Conservation (phyloP, 1,140 invertebrate species). For the Cydia fagiglandana region DNA sequence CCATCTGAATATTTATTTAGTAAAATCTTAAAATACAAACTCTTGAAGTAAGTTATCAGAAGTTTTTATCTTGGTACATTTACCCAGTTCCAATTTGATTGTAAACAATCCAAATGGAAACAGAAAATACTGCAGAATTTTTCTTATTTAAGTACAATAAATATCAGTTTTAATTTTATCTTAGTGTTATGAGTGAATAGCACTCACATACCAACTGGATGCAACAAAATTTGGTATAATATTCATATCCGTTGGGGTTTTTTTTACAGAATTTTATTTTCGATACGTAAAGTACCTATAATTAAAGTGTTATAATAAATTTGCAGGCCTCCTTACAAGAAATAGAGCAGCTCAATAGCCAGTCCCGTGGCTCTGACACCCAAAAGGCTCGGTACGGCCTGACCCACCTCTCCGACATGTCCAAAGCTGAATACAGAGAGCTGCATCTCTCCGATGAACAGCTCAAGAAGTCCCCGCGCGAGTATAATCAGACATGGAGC, state of each 20-base stretch:
- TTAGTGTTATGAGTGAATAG: too few relatives aligned
- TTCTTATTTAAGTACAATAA: background rate
- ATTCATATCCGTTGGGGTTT: too few relatives aligned
- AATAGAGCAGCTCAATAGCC: slow-evolving; percentile 82
- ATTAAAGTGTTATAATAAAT: background rate
- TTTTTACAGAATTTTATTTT: too few relatives aligned
- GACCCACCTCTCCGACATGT: slow-evolving; percentile 88
- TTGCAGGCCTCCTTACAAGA: slow-evolving; percentile 81
- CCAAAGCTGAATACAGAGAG: slow-evolving; percentile 84
- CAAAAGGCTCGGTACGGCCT: slow-evolving; percentile 85
- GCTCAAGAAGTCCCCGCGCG: slow-evolving; percentile 41
- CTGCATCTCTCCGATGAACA: slow-evolving; percentile 75
- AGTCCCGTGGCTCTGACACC: slow-evolving; percentile 72
- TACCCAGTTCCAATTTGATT: slow-evolving; percentile 33
- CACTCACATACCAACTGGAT: too few relatives aligned
- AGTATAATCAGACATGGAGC: slow-evolving; percentile 33
- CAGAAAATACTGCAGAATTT: background rate
- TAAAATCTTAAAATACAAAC: background rate
- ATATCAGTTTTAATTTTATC: background rate
- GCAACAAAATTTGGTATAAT: too few relatives aligned
- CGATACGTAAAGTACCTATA: too few relatives aligned
- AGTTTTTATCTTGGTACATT: slow-evolving; percentile 29
- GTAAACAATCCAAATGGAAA: slow-evolving; percentile 33
- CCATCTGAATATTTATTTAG: background rate
- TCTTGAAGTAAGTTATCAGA: slow-evolving; percentile 9